Conservation (phyloP, 1,140 invertebrate species). For the Drosophila guanche region DNA sequence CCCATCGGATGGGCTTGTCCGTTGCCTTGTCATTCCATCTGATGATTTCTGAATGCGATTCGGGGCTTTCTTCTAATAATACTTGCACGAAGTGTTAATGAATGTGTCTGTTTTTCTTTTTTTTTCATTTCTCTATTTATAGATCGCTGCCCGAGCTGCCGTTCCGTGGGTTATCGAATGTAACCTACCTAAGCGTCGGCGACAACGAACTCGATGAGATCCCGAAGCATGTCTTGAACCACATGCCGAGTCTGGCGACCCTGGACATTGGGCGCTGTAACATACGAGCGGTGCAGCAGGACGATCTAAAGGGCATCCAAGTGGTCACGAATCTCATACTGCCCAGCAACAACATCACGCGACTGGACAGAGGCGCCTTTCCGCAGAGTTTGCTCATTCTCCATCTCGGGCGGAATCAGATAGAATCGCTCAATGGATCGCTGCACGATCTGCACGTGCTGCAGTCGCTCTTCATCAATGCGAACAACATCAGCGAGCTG, state of each 20-base stretch:
- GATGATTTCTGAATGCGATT: slow-evolving; percentile 3
- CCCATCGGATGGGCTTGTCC: too few relatives aligned
- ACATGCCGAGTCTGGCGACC: slow-evolving; percentile 89
- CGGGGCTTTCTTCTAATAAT: slow-evolving; percentile 29
- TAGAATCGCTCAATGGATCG: slow-evolving; percentile 89
- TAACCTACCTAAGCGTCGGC: slow-evolving; percentile 89
- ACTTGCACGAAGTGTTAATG: slow-evolving; percentile 37
- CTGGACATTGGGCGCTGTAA: slow-evolving; percentile 89
- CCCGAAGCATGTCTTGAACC: slow-evolving; percentile 88
- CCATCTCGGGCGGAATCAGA: slow-evolving; percentile 89
- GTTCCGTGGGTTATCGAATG: slow-evolving; percentile 88
- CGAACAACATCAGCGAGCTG: slow-evolving; percentile 88
- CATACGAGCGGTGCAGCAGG: slow-evolving; percentile 86
- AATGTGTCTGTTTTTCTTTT: slow-evolving; percentile 36
- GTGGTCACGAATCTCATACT: slow-evolving; percentile 88
- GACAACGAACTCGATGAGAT: slow-evolving; percentile 89
- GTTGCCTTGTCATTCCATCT: too few relatives aligned
- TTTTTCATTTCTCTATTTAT: slow-evolving; percentile 57
- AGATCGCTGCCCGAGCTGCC: slow-evolving; percentile 88
- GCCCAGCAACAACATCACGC: slow-evolving; percentile 88
- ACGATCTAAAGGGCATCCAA: slow-evolving; percentile 88
- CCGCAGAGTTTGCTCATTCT: slow-evolving; percentile 87
- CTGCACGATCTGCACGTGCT: slow-evolving; percentile 88
- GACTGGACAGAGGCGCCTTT: slow-evolving; percentile 87
- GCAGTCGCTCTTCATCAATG: slow-evolving; percentile 90